Conservation (phyloP, 64 coral and sea anemone genomes). For the Astreopora myriophthalma region DNA sequence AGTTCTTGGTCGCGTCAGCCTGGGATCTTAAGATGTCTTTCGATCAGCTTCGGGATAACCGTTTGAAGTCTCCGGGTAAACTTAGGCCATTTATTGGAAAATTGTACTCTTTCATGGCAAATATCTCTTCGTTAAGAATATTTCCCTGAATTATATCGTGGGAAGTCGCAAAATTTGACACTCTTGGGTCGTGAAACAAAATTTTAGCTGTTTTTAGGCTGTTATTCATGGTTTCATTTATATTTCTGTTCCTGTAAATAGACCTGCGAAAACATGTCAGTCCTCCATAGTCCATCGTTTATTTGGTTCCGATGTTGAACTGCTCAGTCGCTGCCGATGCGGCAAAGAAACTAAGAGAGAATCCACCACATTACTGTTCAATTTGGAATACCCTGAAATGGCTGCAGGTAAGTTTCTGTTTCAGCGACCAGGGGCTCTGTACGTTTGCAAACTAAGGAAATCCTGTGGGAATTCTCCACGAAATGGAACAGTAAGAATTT, state of each 20-base stretch:
- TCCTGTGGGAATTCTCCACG: too few relatives aligned
- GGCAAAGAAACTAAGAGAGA: constrained; percentile 77
- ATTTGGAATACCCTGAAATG: constrained; percentile 80
- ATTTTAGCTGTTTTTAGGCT: too few relatives aligned
- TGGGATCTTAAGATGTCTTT: neutral
- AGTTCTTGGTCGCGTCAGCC: neutral
- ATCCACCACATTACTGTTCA: constrained; percentile 75
- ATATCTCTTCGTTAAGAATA: too few relatives aligned
- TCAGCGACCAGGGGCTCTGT: too few relatives aligned
- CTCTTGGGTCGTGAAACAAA: too few relatives aligned
- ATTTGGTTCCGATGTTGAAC: constrained; percentile 89
- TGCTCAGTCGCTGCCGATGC: constrained; percentile 84
- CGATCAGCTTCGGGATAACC: neutral
- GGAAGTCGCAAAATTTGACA: too few relatives aligned
- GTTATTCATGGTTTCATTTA: neutral
- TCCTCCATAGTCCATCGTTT: constrained; percentile 76
- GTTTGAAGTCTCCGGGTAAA: neutral
- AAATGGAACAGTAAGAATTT: too few relatives aligned
- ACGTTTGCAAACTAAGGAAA: too few relatives aligned
- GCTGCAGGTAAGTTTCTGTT: neutral
- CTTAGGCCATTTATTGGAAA: neutral
- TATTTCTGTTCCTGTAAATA: neutral
- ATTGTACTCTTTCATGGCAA: neutral
- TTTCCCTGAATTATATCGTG: too few relatives aligned
- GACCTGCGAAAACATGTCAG: constrained; percentile 10